Evolutionary conservation across 2,888 invertebrate genomes (phyloP), one percentile per base, ranked within the genome.

Genomic region (Drosophila anceps): DNA sequence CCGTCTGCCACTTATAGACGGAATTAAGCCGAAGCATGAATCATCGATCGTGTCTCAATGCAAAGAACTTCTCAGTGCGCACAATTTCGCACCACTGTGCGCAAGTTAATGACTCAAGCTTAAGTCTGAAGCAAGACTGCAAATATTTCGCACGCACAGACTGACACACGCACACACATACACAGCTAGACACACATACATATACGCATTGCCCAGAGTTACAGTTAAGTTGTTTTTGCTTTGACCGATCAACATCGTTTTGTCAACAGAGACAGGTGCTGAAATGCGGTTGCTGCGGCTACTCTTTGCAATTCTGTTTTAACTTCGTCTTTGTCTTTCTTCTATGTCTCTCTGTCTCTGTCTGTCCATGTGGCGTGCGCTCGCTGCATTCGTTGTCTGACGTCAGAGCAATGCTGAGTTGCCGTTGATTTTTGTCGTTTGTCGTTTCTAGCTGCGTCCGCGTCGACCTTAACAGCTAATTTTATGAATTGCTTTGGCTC

Each of bases 71-170:
- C 44, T 57, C 67, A 63, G 60, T 76, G 82, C 53, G 18, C 58
- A 48, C 33, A 20, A 27, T 18, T 59, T 67, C 33, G 64, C 37
- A 59, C 75, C 82, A 83, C 89, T 86, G 89, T 83, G 69, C 71
- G 58, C 12, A 18, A 64, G 64, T 69, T 74, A 77, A 83, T 83
- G 84, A 86, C 48, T 84, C 74, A 84, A 88, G 79, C 74, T 31
- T 12, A 68, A 81, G 79, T 76, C 65, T 80, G 77, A 50, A 37
- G 67, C 72, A 77, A 81, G 61, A 69, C 63, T 62, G 64, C 64
- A 87, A 86, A 73, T 75, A 84, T 80, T 88, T 88, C 78, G 84
- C 88, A 88, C 88, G 84, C 85, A n/a, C n/a, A n/a, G n/a, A n/a
- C 88, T 76, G 50, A 46, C 66, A 66, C 50, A 41, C 58, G 41